Percentiles rank a stretch among this genome's conserved stretches.
Conservation (phyloP, 23 tunicate species). For the Diplosoma virens region DNA sequence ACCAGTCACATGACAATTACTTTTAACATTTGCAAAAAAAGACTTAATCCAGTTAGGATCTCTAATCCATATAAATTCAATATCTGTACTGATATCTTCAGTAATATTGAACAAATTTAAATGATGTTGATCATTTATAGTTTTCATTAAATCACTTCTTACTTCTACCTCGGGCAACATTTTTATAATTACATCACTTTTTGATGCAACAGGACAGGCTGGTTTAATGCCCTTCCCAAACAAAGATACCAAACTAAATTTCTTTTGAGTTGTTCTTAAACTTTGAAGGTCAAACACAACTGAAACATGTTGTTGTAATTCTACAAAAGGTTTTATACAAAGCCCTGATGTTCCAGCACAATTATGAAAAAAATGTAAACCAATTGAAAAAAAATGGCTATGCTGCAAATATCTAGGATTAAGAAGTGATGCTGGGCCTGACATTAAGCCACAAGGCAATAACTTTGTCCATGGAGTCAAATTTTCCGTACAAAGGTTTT, state of each 20-base stretch:
- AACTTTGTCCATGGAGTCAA: constrained; percentile 94
- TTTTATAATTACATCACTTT: constrained; percentile 15
- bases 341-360: not conserved
- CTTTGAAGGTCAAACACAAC: constrained; percentile 40
- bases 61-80: constrained; percentile 1
- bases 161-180: not conserved
- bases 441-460: constrained; percentile 72
- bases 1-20: constrained; percentile 66
- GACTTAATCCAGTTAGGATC: not conserved
- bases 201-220: constrained; percentile 49
- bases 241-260: constrained; percentile 16
- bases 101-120: not conserved
- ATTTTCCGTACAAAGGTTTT: constrained; percentile 92
- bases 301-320: constrained; percentile 50
- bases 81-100: not conserved
- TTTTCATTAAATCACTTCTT: not conserved
- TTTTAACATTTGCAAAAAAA: not conserved
- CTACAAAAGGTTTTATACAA: constrained; percentile 21
- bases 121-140: not conserved
- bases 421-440: constrained; percentile 61
- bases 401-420: constrained; percentile 60
- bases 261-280: not conserved
- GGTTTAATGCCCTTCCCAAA: constrained; percentile 27
- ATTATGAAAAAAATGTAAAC: constrained; percentile 44
- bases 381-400: constrained; percentile 67